Evolutionary conservation across 1,140 invertebrate species (phyloP).

Genomic region (Ylistrum balloti): DNA sequence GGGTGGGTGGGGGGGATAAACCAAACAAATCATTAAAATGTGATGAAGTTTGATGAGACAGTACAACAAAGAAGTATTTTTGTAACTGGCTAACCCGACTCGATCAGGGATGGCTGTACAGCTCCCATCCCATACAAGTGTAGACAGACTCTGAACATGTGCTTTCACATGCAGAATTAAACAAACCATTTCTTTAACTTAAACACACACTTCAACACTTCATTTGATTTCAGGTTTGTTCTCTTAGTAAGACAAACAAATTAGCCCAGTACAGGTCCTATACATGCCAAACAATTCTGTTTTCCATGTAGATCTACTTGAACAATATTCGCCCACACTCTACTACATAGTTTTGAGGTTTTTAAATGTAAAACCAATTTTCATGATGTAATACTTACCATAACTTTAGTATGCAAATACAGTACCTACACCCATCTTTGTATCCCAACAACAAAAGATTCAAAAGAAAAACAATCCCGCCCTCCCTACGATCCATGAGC

Average conservation of each 20-base stretch:
- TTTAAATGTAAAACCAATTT: too few relatives aligned
- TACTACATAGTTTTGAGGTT: not conserved
- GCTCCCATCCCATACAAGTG: not conserved
- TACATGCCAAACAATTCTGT: not conserved
- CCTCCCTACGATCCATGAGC: too few relatives aligned
- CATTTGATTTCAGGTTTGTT: not conserved
- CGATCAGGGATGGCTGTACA: not conserved
- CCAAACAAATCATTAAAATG: too few relatives aligned
- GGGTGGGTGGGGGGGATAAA: too few relatives aligned
- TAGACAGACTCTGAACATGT: not conserved
- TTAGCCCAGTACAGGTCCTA: not conserved
- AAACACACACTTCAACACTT: constrained; percentile 38
- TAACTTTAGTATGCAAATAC: too few relatives aligned
- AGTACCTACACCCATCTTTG: too few relatives aligned
- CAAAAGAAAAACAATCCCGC: too few relatives aligned
- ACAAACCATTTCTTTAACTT: constrained; percentile 15
- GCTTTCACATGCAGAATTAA: not conserved
- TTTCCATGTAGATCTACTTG: not conserved
- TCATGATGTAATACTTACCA: too few relatives aligned
- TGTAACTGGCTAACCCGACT: not conserved
- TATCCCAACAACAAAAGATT: too few relatives aligned
- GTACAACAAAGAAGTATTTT: not conserved
- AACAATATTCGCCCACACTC: not conserved
- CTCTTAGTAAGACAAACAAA: constrained; percentile 26
- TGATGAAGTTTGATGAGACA: too few relatives aligned